Base-by-base conservation (phyloP, 1,140 invertebrate species). In the Hycleus cichorii region DNA sequence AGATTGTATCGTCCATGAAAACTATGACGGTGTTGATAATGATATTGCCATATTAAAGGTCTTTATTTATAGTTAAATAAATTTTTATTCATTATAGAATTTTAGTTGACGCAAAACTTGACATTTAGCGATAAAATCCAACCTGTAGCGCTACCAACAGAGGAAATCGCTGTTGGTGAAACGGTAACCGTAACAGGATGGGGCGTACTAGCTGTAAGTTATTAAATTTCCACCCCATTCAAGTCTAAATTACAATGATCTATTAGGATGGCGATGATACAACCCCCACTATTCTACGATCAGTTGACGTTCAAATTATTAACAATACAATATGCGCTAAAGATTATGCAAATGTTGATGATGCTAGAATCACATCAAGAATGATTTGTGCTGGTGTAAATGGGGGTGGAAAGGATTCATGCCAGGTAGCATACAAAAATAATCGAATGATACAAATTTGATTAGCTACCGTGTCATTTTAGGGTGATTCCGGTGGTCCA, bases 321-420 rank as follows among this genome's bases (percentile, higher is more conserved):
- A 32, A 46, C 0, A 43, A 27, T 18, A 3, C 61, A 0, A 18
- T 32, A 27, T 72, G 70, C 7, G 3, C 7, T 0, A 1, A 47
- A 8, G 58, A 67, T 45, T 74, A 72, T 49, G 8, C 38, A 25
- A n/a, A 46, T 5, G 26, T 51, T 39, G 46, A 44, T 9, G 57
- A n/a, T 42, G 27, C 18, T 42, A 4, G 18, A 39, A 76, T 82
- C 40, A 73, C 69, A 6, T 60, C 71, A 0, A 78, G 73, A 1
- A 83, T 83, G 80, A 66, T 82, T 0, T 83, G 81, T 45, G 81
- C 78, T 49, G 74, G 75, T 2, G 57, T 64, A 7, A 68, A 70
- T 1, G 69, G 70, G 49, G 76, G 76, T 18, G 77, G 76, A 38
- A 78, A 79, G 62, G 80, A 81, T 64, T 75, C 80, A 51, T 81